These are phyloP conservation scores for Diploptera punctata DNA, from an alignment of 2,888 invertebrate genomes.

Conservation along the genomic window DNA sequence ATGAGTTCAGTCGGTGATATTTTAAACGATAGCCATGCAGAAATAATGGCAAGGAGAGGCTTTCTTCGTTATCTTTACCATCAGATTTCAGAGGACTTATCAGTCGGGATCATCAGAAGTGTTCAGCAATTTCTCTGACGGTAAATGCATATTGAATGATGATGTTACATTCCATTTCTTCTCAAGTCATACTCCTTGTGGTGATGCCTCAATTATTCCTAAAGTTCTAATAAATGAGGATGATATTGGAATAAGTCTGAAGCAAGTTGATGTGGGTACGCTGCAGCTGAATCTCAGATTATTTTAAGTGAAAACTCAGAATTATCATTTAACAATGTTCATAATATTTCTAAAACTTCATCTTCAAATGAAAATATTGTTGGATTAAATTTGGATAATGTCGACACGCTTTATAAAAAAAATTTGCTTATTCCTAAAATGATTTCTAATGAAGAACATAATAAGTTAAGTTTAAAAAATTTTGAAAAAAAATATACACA, in stretches of 20 bases:
- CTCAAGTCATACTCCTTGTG: slow-evolving; percentile 89
- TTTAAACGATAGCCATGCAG: slow-evolving; percentile 92
- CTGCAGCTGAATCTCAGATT: background rate
- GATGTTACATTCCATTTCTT: slow-evolving; percentile 80
- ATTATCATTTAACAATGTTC: too few species aligned
- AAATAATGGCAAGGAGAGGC: slow-evolving; percentile 83
- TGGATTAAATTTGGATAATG: too few species aligned
- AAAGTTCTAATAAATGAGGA: slow-evolving; percentile 53
- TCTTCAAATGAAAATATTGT: too few species aligned
- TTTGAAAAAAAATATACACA: too few species aligned
- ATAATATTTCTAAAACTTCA: too few species aligned
- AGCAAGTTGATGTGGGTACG: too few species aligned
- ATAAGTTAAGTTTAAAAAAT: too few species aligned
- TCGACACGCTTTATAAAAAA: too few species aligned
- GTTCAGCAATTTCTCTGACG: slow-evolving; percentile 47
- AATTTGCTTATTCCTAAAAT: too few species aligned
- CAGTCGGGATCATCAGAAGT: slow-evolving; percentile 47
- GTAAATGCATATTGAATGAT: slow-evolving; percentile 61
- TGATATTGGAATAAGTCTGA: slow-evolving; percentile 45
- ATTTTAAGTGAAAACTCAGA: background rate
- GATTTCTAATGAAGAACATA: too few species aligned
- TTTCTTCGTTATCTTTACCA: slow-evolving; percentile 79
- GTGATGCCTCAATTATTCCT: slow-evolving; percentile 88
- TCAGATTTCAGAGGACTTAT: slow-evolving; percentile 60
- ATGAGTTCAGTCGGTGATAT: slow-evolving; percentile 71